Conservation (phyloP, 2,113 vertebrate genomes). For the Oxygymnocypris stewartii region DNA sequence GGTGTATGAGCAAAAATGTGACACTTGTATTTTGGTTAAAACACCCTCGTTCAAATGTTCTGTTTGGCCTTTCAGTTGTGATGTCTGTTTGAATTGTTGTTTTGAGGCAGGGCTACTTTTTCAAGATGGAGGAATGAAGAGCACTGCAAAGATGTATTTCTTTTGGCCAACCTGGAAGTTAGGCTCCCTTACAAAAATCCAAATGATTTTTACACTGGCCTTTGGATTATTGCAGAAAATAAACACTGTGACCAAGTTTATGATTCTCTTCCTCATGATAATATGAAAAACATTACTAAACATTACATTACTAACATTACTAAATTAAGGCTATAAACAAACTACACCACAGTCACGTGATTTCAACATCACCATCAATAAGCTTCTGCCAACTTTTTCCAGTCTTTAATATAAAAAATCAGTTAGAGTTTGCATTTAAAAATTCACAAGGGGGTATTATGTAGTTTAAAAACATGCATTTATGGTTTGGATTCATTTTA, state of each 20-base stretch:
- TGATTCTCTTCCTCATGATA: background rate
- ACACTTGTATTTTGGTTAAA: background rate
- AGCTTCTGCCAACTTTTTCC: background rate
- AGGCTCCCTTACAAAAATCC: background rate
- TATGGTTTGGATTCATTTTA: background rate
- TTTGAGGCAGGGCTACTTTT: background rate
- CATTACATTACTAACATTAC: too few relatives aligned
- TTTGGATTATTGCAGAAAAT: background rate
- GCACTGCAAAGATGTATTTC: background rate
- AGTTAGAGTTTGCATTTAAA: background rate
- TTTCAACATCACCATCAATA: background rate
- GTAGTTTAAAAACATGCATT: background rate
- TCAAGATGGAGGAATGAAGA: background rate
- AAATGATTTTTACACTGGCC: background rate
- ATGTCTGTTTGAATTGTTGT: background rate
- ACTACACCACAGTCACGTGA: background rate
- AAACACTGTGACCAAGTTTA: background rate
- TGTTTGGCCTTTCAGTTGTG: background rate
- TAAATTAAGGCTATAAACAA: background rate
- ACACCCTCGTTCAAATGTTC: background rate
- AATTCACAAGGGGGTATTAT: background rate
- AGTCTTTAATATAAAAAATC: too few relatives aligned
- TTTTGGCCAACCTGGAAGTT: background rate
- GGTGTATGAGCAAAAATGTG: background rate
- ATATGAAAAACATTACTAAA: too few relatives aligned